Evolutionary conservation across 2,888 invertebrate genomes (phyloP), one percentile per base, ranked within the genome.

Genomic region (Pheosia tremula): DNA sequence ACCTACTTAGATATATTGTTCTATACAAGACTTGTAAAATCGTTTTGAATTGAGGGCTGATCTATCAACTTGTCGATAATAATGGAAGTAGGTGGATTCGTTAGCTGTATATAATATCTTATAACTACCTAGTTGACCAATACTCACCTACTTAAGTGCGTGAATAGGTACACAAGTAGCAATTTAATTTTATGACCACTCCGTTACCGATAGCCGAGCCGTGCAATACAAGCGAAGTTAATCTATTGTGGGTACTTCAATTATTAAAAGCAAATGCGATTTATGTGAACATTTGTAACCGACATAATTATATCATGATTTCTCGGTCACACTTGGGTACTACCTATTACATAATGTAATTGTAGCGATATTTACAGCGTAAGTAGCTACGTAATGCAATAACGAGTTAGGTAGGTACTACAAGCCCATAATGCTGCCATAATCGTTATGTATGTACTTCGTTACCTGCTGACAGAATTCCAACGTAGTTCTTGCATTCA

Each of bases 181-280:
- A 60, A 62, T 67, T 50, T 37, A 70, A 63, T 67, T 64, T 59
- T 61, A 62, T 55, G 57, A 58, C 60, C 50, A 63, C 45, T 59
- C 36, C 56, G 52, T 38, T 63, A 54, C 60, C 64, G 68, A 70
- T 70, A 67, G 64, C 57, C 61, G 52, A 52, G 52, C 61, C 61
- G 47, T 56, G 49, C 56, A 47, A 47, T 62, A 37, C 53, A 37
- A 53, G 53, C 49, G 56, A 65, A 62, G 56, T 67, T 56, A 72
- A 65, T 68, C 54, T 61, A 11, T 62, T 58, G 61, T 59, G 61
- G 37, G 49, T 52, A 57, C 54, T 67, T 57, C 54, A 64, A 66
- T 71, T 67, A 56, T 63, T 64, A 66, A 61, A 59, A 60, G 60
- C 60, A 60, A 61, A 63, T 61, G 52, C 56, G n/a, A 59, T 69